phyloP scores from a whole-genome alignment of 92 coral and sea anemone genomes.

The Parazoanthus atlanticus region DNA sequence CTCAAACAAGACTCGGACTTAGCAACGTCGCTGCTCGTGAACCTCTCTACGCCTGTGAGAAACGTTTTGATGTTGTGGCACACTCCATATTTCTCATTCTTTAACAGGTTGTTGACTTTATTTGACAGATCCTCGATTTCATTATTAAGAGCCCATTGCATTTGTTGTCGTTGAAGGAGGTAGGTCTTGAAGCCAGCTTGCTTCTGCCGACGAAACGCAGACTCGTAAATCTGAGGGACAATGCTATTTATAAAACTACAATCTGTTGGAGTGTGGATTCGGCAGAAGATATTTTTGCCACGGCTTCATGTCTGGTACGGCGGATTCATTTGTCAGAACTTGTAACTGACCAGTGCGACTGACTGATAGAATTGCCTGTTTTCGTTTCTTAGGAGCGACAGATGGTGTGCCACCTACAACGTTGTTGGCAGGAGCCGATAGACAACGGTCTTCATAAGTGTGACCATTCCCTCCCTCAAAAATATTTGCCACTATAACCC shows the following conservation, averaged over 20 bases:
- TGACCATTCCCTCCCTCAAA: conserved; percentile 24
- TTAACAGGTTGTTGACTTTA: conserved; percentile 28
- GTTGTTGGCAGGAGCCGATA: conserved; percentile 30
- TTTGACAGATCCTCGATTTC: conserved; percentile 41
- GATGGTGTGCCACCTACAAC: conserved; percentile 36
- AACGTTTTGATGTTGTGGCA: conserved; percentile 38
- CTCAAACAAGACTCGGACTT: conserved; percentile 43
- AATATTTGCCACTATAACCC: background rate
- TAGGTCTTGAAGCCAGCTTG: conserved; percentile 33
- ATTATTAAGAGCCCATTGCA: conserved; percentile 40
- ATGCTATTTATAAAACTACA: conserved; percentile 35
- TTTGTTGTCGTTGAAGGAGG: conserved; percentile 25
- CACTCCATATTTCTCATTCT: conserved; percentile 36
- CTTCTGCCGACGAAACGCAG: conserved; percentile 25
- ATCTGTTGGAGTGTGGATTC: conserved; percentile 34
- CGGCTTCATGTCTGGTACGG: conserved; percentile 40
- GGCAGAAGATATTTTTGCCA: conserved; percentile 48
- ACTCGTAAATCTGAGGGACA: conserved; percentile 34
- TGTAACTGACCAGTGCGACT: conserved; percentile 36
- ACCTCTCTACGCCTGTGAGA: conserved; percentile 36
- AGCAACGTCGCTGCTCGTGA: conserved; percentile 36
- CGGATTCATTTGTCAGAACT: conserved; percentile 42
- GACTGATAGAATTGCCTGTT: conserved; percentile 24
- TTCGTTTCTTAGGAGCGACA: conserved; percentile 33
- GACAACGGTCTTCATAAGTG: conserved; percentile 10